Evolutionary conservation across 2,888 invertebrate genomes (phyloP), one percentile per base, ranked within the genome.

Genomic region (Hydropsyche betteni): DNA sequence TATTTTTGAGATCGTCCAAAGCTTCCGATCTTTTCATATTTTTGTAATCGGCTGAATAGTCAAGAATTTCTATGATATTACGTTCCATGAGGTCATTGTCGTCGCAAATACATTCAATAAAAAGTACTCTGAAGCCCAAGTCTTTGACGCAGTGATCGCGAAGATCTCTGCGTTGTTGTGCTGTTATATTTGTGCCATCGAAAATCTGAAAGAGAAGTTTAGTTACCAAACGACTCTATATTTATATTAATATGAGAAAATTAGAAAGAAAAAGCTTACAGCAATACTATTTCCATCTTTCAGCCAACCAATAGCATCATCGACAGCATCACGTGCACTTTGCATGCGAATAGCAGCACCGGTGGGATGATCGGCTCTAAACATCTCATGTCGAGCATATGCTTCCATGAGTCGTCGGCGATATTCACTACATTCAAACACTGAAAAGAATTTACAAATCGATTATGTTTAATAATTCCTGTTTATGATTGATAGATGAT

Each of bases 371-470:
- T 94, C 93, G 0, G 94, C 92, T 72, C 93, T 90, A 88, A 97
- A 97, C 85, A 97, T 94, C 82, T 96, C 95, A 83, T 95, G 95
- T 80, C 91, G 93, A 79, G 91, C 92, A 83, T 95, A 95, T 74
- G 92, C 88, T 79, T 93, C 92, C 84, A 94, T 92, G 81, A 93
- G 93, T 78, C 92, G 92, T 74, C 96, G 90, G 16, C 96, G 90
- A 85, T 97, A 97, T 82, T 96, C 95, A 82, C 96, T 96, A 81
- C 97, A 94, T 87, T 96, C 94, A 88, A 97, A 96, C 78, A 96
- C 97, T 97, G 88, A 6, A 87, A 86, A 24, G 1, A 24, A 24
- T 24, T 24, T 2, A 24, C 24, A 24, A 24, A 24, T 24, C 2
- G 24, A 24, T 24, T 24, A 24, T 24, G 24, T 24, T 44, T 44